Base-by-base conservation (phyloP, 2,113 vertebrate species). In the Colius striatus region DNA sequence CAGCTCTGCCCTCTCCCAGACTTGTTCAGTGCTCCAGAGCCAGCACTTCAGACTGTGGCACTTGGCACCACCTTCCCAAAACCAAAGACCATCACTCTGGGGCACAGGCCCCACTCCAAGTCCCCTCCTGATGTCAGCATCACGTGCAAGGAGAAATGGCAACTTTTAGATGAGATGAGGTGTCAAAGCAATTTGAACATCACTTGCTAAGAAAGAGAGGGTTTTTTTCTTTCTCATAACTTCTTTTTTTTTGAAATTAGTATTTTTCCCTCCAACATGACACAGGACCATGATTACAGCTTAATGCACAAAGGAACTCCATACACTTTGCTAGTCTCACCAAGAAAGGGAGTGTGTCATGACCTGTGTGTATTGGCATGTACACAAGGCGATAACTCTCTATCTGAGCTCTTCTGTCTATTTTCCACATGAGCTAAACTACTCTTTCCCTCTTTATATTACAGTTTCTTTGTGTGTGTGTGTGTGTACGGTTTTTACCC, bases 31-130 rank as follows among this genome's bases (percentile, higher is more conserved):
- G 32, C 23, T 6, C 38, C 43, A 43, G 72, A 62, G 23, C 29
- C 8, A 9, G 78, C 34, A 19, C 17, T 0, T 4, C 36, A 30
- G 58, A 4, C 1, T 3, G 36, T 23, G 26, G 25, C 19, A 55
- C 20, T 27, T 12, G 36, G 21, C 22, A 26, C 6, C 2, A 2
- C 30, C 45, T 54, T 19, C 36, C 48, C 57, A 48, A 36, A 57
- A 8, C 63, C 34, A 60, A 30, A 38, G 47, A 16, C 36, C 26
- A 4, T 5, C 21, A 8, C 0, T 0, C 21, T 11, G 25, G 62
- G 19, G 68, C 47, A 66, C 55, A 45, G 50, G 32, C 34, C 26
- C 16, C 16, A 8, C 16, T 16, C 5, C 22, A 43, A 12, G 50
- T 29, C 16, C 23, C 22, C 21, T 72, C 36, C 70, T 79, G 45